Evolutionary conservation across 2,113 vertebrate species (phyloP), one percentile per base, ranked within the genome.

Genomic region (Pardalotus punctatus): DNA sequence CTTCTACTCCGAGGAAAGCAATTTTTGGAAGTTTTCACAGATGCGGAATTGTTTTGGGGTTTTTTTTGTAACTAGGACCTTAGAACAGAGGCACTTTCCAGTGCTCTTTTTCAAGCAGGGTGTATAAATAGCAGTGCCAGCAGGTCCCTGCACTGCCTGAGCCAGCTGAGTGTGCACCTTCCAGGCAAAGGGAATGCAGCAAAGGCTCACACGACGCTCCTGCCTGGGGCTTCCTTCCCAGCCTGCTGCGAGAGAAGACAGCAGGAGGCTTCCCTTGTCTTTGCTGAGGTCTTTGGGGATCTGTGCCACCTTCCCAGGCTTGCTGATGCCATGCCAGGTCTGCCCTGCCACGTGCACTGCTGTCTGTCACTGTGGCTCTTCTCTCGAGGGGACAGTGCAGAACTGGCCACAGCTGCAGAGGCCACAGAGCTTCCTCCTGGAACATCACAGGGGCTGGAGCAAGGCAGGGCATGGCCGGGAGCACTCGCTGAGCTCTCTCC

Each of bases 101-200:
- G 80, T 57, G 72, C 77, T 94, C 40, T 94, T 90, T 95, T 93
- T 40, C 80, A 67, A 10, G 57, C 36, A 4, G 0, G 2, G 40
- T 86, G 77, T 94, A 96, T 83, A 95, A 96, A 96, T 92, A 96
- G 93, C 57, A 22, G 72, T 67, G 88, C 82, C 86, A 56, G 83
- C 83, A 66, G 88, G 83, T 85, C 70, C 74, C 91, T 87, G 80
- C 43, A 12, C 51, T 5, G 36, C 85, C 43, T 8, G 5, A 71
- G 66, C 81, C 70, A 18, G 53, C 81, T 5, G 18, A 17, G 16
- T 2, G 45, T 45, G 35, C 3, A 0, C 35, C 88, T 61, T 70
- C 56, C 48, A 36, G 9, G 21, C 1, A 4, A 35, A 70, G 86
- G 31, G 65, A 71, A 45, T 48, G 29, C 43, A 8, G 66, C 23